Percentiles rank a stretch among this genome's conserved stretches.
phyloP scores from a whole-genome alignment of 2,888 invertebrate species.

The Erebia aethiops region DNA sequence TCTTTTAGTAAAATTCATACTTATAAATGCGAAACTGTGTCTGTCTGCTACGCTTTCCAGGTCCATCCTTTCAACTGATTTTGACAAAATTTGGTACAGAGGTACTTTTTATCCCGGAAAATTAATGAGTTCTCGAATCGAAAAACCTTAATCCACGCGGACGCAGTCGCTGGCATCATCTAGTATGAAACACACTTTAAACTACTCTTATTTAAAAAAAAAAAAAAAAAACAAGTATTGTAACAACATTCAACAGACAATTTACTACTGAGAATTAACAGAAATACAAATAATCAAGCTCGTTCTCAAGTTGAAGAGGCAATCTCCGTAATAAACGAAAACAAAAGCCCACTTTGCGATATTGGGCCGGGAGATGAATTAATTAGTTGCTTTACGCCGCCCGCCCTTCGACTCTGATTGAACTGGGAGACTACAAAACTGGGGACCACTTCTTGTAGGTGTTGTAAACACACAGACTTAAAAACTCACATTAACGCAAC shows the following conservation, averaged over 20 bases:
- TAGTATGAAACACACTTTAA: too few relatives aligned
- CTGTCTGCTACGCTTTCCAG: too few relatives aligned
- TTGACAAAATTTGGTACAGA: too few relatives aligned
- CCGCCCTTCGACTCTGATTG: conserved; percentile 25
- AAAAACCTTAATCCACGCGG: too few relatives aligned
- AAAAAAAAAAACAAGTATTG: too few relatives aligned
- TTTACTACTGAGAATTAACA: conserved; percentile 24
- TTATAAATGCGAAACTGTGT: too few relatives aligned
- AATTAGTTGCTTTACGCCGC: conserved; percentile 37
- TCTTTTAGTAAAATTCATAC: too few relatives aligned
- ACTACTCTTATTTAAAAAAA: too few relatives aligned
- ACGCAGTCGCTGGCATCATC: too few relatives aligned
- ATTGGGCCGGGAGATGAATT: conserved; percentile 39
- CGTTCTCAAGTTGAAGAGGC: conserved; percentile 27
- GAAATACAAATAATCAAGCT: conserved; percentile 26
- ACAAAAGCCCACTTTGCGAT: conserved; percentile 38
- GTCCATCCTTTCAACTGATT: too few relatives aligned
- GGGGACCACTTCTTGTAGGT: neutral
- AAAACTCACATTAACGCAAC: neutral
- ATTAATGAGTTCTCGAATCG: too few relatives aligned
- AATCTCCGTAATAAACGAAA: conserved; percentile 42
- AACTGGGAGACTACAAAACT: conserved; percentile 10
- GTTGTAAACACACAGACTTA: neutral
- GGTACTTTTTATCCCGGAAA: too few relatives aligned
- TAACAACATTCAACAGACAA: neutral